phyloP scores from a whole-genome alignment of 2,888 invertebrate genomes.

The Harpalus rufipes region DNA sequence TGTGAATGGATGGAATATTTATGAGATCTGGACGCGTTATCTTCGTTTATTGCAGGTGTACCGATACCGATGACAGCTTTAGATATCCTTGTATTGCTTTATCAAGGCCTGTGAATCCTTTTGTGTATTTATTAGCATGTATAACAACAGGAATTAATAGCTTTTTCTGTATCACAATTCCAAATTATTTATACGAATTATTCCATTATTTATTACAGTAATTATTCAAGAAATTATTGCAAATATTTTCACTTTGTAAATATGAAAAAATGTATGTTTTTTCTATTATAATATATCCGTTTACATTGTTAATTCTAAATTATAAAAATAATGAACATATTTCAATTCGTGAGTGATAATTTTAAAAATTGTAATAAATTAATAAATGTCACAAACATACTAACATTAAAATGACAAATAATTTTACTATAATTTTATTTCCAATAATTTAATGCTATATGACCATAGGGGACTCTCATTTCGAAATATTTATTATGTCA shows the following conservation, averaged over 20 bases:
- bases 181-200: not conserved
- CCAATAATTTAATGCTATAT: not conserved
- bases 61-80: slow-evolving; percentile 26
- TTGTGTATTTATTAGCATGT: slow-evolving; percentile 16
- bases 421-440: slow-evolving; percentile 4
- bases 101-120: not conserved
- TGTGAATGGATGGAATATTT: slow-evolving; percentile 19
- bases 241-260: too few relatives aligned
- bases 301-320: too few relatives aligned
- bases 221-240: too few relatives aligned
- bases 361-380: not conserved
- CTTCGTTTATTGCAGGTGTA: slow-evolving; percentile 22
- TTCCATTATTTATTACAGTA: not conserved
- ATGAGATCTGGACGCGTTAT: slow-evolving; percentile 9
- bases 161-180: not conserved
- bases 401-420: slow-evolving; percentile 3
- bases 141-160: slow-evolving; percentile 8
- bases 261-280: too few relatives aligned
- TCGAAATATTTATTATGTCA: slow-evolving; percentile 3
- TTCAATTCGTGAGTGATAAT: not conserved
- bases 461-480: not conserved
- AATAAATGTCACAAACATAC: not conserved
- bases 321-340: not conserved
- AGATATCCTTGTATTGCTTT: slow-evolving; percentile 36
- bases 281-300: too few relatives aligned